Evolutionary conservation across 2,888 invertebrate species (phyloP).

Genomic region (Clostera curtula): DNA sequence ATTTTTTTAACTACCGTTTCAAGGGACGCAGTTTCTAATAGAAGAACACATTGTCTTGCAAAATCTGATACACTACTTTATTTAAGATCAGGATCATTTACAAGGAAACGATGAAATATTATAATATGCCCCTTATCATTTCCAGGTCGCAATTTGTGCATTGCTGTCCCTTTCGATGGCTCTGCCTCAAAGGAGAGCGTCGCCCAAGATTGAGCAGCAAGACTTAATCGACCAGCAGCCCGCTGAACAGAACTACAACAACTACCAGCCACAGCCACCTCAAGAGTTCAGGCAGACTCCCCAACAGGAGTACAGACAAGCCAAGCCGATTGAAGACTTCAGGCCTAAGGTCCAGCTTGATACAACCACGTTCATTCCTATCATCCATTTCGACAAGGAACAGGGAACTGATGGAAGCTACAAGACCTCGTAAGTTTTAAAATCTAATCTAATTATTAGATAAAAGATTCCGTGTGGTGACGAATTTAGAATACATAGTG

Average conservation of each 20-base stretch:
- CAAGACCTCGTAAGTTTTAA: slow-evolving; percentile 79
- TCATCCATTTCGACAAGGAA: slow-evolving; percentile 87
- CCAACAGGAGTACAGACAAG: slow-evolving; percentile 49
- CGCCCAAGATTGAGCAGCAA: slow-evolving; percentile 41
- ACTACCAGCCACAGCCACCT: slow-evolving; percentile 35
- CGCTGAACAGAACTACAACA: slow-evolving; percentile 57
- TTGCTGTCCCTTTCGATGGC: slow-evolving; percentile 55
- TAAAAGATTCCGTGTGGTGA: no score
- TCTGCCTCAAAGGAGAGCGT: slow-evolving; percentile 59
- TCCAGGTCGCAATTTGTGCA: slow-evolving; percentile 55
- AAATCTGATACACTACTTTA: no score
- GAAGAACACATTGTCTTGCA: no score
- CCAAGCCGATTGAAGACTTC: slow-evolving; percentile 57
- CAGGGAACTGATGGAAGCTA: slow-evolving; percentile 90
- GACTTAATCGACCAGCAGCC: slow-evolving; percentile 44
- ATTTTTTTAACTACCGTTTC: no score
- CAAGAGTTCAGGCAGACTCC: slow-evolving; percentile 23
- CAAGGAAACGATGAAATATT: no score
- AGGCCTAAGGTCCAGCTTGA: slow-evolving; percentile 62
- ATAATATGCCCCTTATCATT: slow-evolving; percentile 15
- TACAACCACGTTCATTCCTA: slow-evolving; percentile 86
- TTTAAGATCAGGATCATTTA: no score
- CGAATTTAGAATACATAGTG: no score
- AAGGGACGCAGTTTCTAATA: no score
- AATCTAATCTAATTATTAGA: not conserved